Base-by-base conservation (phyloP, 1,140 invertebrate species). In the Chironomus tepperi region DNA sequence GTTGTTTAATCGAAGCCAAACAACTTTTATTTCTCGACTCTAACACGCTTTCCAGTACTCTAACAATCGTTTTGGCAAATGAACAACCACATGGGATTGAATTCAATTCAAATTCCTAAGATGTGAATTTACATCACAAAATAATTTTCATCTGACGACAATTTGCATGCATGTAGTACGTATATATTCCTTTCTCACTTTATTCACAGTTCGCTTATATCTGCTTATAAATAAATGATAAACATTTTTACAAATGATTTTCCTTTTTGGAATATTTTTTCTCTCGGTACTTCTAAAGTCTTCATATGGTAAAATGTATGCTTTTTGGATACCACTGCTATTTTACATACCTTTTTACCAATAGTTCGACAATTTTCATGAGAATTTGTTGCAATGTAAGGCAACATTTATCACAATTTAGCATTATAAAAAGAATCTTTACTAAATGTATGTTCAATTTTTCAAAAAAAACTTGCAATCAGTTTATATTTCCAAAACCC, bases 241-340 rank as follows among this genome's bases (percentile, higher is more conserved):
- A 70, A 70, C 65, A 70, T 18, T 70, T 57, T 70, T 70, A 18
- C 65, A 70, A 70, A 70, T 70, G 65, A 70, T 70, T 70, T 70
- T 18, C 65, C 65, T 18, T 70, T 70, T 19, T 21, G 43, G 15
- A 57, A 57, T 1, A n/a, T 12, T 57, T 3, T 57, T 57, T 57
- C 12, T 15, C 12, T 5, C 2, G 1, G 1, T 34, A 2, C 5
- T 34, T 34, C 5, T 34, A 2, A 34, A 34, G 24, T 34, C 24
- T 34, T 34, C 24, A 2, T 34, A 5, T 34, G 24, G 24, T 34
- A 34, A 34, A 34, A 34, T 2, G 5, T 5, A 34, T 34, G 24
- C 24, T 34, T 34, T 2, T 34, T 34, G 24, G 24, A 34, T 34
- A 2, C 24, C 5, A n/a, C n/a, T n/a, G n/a, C n/a, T n/a, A n/a